These are phyloP conservation scores for Crepidodera aurea DNA, from an alignment of 2,888 invertebrate genomes.

Conservation along the genomic window DNA sequence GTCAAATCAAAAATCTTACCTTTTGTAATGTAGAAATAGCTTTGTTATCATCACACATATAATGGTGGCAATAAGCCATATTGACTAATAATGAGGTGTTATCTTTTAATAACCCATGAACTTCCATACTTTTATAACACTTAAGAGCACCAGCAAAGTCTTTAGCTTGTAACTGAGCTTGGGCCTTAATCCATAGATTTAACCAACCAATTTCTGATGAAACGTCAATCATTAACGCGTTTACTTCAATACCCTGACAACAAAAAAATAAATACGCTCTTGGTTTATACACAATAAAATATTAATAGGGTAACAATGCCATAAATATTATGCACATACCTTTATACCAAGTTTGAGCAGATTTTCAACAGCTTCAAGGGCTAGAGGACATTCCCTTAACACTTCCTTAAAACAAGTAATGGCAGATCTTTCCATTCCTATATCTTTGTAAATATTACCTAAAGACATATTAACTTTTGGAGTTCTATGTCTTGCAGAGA, in stretches of 20 bases:
- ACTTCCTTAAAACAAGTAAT: constrained; percentile 82
- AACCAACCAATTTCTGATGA: constrained; percentile 65
- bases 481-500: constrained; percentile 72
- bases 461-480: constrained; percentile 80
- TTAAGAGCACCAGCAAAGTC: constrained; percentile 75
- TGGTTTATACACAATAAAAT: too few species aligned
- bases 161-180: constrained; percentile 70
- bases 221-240: constrained; percentile 72
- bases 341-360: constrained; percentile 72
- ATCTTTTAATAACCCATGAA: constrained; percentile 70
- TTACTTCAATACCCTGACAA: constrained; percentile 73
- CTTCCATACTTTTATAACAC: constrained; percentile 73
- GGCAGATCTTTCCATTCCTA: constrained; percentile 75
- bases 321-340: constrained; percentile 39
- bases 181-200: constrained; percentile 70
- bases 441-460: constrained; percentile 75
- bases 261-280: neutral
- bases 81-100: constrained; percentile 73
- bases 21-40: constrained; percentile 67
- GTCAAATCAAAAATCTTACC: too few species aligned
- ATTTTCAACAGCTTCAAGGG: constrained; percentile 77
- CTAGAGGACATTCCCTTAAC: constrained; percentile 73
- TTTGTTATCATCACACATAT: constrained; percentile 73
- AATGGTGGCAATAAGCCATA: constrained; percentile 77
- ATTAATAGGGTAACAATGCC: too few species aligned